Base-by-base conservation (phyloP, 1,140 invertebrate genomes). In the Oedothorax gibbosus region DNA sequence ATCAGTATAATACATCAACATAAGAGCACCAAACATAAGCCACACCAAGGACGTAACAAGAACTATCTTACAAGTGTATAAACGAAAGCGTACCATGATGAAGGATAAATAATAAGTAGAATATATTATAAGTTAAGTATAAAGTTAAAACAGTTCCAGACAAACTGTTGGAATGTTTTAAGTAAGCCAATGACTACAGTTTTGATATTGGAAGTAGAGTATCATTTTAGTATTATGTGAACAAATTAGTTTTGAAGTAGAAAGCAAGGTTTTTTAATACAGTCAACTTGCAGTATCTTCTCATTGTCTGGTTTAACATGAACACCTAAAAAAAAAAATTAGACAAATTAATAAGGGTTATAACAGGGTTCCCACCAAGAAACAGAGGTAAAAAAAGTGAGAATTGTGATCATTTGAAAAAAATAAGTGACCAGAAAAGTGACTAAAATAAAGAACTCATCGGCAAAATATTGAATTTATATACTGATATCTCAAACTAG, bases 11-110 rank as follows among this genome's bases (percentile, higher is more conserved):
- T 97, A 95, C 91, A 97, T 96, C 68, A 99, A 92, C 56, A 99
- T 91, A 78, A 95, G 93, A 35, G 98, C 96, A 90, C 97, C 97
- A 57, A 99, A 92, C 87, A 99, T 92, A 88, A 99, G 94, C 98
- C 98, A 99, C 62, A 97, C 96, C 80, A 99, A 91, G 0, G 97
- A 99, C 84, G 98, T 99, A 86, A 97, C 91, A 86, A 99, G 91
- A 87, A 99, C 95, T 86, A 99, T 95, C 89, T 97, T 96, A 91
- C 96, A 98, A 79, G 96, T 97, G 90, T 97, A 96, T 91, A 96
- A 95, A 89, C 96, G 93, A 89, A 97, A 78, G 53, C 86, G 60
- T 2, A 14, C 51, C 81, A 85, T 86, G 11, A 14, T 80, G 10
- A 73, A 15, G 51, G 54, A 54, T 69, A 54, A 64, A 53, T 20